phyloP scores from a whole-genome alignment of 2,113 vertebrate species.

The Polypterus senegalus region DNA sequence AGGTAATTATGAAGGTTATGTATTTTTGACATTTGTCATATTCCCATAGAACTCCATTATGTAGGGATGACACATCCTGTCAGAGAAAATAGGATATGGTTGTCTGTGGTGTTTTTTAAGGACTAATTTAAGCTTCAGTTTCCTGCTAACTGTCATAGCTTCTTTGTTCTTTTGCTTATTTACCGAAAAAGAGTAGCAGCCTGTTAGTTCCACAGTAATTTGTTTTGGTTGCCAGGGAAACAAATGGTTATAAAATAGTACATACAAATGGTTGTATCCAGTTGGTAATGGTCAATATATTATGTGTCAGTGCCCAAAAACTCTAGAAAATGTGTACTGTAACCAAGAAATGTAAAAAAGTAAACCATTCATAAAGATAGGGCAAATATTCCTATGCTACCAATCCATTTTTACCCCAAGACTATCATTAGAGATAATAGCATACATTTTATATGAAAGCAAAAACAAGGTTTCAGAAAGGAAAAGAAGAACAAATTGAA shows the following conservation, averaged over 20 bases:
- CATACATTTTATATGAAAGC: too few relatives aligned
- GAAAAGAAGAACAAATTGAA: too few relatives aligned
- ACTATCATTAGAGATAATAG: too few relatives aligned
- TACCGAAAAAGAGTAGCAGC: constrained; percentile 11
- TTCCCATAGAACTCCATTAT: constrained; percentile 13
- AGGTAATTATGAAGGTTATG: constrained; percentile 17
- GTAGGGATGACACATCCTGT: constrained; percentile 16
- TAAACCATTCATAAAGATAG: too few relatives aligned
- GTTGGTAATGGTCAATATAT: constrained; percentile 11
- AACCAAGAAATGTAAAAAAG: not conserved
- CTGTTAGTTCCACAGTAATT: constrained; percentile 11
- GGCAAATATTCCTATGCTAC: too few relatives aligned
- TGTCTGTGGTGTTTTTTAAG: constrained; percentile 14
- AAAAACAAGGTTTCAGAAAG: too few relatives aligned
- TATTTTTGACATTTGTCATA: constrained; percentile 16
- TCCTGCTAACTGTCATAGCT: constrained; percentile 13
- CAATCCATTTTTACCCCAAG: too few relatives aligned
- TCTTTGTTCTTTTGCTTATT: constrained; percentile 19
- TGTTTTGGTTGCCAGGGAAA: constrained; percentile 11
- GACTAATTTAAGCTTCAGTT: constrained; percentile 15
- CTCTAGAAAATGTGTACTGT: not conserved
- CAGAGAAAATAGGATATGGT: constrained; percentile 14
- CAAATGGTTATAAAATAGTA: constrained; percentile 7
- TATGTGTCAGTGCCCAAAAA: constrained; percentile 6
- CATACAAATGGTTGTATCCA: constrained; percentile 7